phyloP scores from a whole-genome alignment of 1,140 invertebrate species.

The Papilio machaon region DNA sequence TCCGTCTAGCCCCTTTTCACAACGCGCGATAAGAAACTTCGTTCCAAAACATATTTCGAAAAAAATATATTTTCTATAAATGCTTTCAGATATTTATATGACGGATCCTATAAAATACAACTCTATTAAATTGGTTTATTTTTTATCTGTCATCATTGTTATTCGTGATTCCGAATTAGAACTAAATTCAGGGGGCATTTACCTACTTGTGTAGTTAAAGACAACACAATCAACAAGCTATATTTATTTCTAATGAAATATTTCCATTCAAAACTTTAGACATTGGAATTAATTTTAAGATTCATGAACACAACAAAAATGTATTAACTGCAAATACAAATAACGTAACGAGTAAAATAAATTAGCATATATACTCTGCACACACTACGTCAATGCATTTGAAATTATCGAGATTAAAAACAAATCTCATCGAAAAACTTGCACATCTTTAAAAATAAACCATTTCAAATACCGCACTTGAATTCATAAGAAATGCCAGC shows the following conservation, averaged over 20 bases:
- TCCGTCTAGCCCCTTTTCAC: too few relatives aligned
- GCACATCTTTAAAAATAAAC: conserved; percentile 7
- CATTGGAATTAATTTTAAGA: neutral
- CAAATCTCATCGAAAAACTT: neutral
- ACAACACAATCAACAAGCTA: neutral
- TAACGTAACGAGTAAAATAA: neutral
- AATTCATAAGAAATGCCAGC: neutral
- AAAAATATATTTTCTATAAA: too few relatives aligned
- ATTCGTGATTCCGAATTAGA: neutral
- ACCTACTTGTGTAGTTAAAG: neutral
- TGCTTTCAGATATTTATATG: too few relatives aligned
- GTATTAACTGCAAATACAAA: neutral
- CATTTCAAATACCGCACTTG: conserved; percentile 8
- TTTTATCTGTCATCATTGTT: neutral
- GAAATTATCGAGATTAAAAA: neutral
- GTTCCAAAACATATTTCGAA: too few relatives aligned
- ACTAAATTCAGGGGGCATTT: neutral
- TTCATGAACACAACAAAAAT: neutral
- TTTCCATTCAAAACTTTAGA: neutral
- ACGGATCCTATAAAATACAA: too few relatives aligned
- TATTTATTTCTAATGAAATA: neutral
- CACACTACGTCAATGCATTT: neutral
- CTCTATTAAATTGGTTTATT: too few relatives aligned
- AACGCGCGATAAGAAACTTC: too few relatives aligned
- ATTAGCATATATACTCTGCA: neutral